phyloP scores from a whole-genome alignment of 2,888 invertebrate genomes.

The Drosophila quinaria region DNA sequence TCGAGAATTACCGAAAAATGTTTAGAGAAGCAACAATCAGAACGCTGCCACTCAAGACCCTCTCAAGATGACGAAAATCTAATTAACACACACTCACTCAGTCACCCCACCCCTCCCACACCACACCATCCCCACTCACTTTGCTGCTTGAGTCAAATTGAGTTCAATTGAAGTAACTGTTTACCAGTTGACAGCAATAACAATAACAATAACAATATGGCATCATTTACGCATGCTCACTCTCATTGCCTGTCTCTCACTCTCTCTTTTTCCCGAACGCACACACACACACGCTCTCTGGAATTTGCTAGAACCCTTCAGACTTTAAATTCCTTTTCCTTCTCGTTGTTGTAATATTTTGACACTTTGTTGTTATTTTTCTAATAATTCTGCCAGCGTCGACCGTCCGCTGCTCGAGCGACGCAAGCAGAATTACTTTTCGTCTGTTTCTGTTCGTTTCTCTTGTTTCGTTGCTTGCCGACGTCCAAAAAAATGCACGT shows the following conservation, averaged over 20 bases:
- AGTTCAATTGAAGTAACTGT: conserved; percentile 75
- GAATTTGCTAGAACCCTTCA: no score
- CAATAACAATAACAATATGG: conserved; percentile 8
- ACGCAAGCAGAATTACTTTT: no score
- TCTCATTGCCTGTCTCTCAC: neutral
- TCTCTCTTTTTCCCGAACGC: neutral
- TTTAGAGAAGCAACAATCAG: conserved; percentile 53
- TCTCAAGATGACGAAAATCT: conserved; percentile 57
- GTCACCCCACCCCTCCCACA: neutral
- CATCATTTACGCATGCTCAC: conserved; percentile 29
- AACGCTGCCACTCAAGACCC: conserved; percentile 59
- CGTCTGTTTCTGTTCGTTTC: no score
- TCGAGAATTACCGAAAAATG: conserved; percentile 60
- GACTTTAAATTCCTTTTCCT: no score
- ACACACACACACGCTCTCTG: neutral
- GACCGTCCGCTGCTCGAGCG: no score
- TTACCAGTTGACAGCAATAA: conserved; percentile 45
- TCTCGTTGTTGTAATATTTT: no score
- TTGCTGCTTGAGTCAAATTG: conserved; percentile 55
- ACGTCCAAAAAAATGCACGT: no score
- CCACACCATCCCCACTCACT: neutral
- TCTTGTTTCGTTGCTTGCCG: no score
- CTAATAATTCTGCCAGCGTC: no score
- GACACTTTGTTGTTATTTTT: no score
- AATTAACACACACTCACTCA: conserved; percentile 51